These are phyloP conservation scores for Stichodactyla helianthus DNA, from an alignment of 64 coral and sea anemone genomes.

Conservation along the genomic window DNA sequence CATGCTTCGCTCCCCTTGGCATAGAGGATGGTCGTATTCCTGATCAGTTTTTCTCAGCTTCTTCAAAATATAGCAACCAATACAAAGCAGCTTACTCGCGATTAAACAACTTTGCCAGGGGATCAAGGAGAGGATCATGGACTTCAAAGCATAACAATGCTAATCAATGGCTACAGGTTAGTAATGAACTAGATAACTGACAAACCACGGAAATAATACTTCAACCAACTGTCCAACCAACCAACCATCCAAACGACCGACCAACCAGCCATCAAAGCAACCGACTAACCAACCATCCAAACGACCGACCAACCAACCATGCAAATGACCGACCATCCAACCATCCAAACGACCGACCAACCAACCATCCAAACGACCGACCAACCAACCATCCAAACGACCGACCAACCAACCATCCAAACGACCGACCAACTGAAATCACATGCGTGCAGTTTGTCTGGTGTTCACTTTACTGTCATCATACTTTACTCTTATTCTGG, in stretches of 20 bases:
- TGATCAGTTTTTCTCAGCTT: constrained; percentile 33
- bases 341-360: no score
- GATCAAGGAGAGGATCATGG: constrained; percentile 18
- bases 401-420: no score
- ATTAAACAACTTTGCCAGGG: not conserved
- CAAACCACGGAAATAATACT: not conserved
- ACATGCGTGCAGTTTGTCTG: no score
- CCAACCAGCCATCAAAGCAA: not conserved
- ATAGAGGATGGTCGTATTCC: constrained; percentile 30
- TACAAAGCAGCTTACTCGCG: not conserved
- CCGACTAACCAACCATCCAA: no score
- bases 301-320: no score
- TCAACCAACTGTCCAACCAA: not conserved
- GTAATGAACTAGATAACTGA: not conserved
- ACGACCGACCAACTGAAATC: no score
- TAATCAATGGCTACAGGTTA: constrained; percentile 18
- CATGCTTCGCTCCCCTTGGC: constrained; percentile 29
- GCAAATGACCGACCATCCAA: no score
- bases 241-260: not conserved
- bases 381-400: no score
- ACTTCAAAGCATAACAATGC: not conserved
- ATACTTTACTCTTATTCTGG: not conserved
- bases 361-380: no score
- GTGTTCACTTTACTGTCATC: no score
- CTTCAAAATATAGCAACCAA: not conserved